phyloP scores from a whole-genome alignment of 2,113 vertebrate genomes.

The Nettapus auritus region DNA sequence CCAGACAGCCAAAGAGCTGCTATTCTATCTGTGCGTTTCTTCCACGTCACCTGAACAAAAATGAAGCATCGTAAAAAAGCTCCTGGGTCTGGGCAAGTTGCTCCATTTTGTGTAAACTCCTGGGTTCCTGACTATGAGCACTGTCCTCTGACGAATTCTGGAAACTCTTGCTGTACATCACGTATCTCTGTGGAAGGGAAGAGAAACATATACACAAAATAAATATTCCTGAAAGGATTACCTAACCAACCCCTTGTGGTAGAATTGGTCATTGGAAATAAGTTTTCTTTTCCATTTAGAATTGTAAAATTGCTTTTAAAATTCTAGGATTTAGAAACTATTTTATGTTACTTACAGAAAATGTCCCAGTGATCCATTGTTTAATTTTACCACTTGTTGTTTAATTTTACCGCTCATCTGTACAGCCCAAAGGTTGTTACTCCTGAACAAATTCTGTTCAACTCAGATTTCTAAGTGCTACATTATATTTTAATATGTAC shows the following conservation, averaged over 20 bases:
- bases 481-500: background rate
- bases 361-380: background rate
- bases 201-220: background rate
- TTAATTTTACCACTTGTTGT: background rate
- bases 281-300: background rate
- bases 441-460: background rate
- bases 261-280: background rate
- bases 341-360: background rate
- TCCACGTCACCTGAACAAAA: background rate
- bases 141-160: background rate
- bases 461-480: background rate
- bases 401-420: background rate
- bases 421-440: background rate
- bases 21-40: background rate
- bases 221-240: background rate
- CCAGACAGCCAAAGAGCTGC: background rate
- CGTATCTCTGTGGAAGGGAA: background rate
- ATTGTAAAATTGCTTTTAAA: background rate
- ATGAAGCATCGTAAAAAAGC: background rate
- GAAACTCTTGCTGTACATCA: background rate
- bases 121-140: background rate
- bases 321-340: background rate
- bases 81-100: background rate
- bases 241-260: background rate
- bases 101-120: background rate